These are phyloP conservation scores for Galeopsomyia nigrocyanea DNA, from an alignment of 2,888 invertebrate genomes.

Conservation along the genomic window DNA sequence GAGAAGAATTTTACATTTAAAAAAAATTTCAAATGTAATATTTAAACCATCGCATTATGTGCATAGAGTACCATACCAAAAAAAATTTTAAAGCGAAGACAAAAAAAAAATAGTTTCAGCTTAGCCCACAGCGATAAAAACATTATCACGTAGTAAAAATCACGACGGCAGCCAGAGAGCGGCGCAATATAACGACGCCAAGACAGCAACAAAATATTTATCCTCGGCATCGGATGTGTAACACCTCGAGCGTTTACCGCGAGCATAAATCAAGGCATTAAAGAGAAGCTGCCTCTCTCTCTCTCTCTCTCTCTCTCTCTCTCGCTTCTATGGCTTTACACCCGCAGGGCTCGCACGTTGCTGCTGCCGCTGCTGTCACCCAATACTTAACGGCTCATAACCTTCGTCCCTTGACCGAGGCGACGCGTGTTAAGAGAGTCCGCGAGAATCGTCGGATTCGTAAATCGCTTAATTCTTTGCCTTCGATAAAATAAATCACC, in stretches of 20 bases:
- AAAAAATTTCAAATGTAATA: too few relatives aligned
- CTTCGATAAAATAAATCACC: constrained; percentile 65
- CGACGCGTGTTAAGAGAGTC: constrained; percentile 24
- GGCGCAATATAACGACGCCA: background rate
- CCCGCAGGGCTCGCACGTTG: background rate
- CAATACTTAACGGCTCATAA: constrained; percentile 51
- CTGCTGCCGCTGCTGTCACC: constrained; percentile 48
- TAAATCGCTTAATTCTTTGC: constrained; percentile 59
- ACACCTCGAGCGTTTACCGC: background rate
- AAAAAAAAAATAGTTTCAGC: too few relatives aligned
- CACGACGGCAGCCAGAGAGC: too few relatives aligned
- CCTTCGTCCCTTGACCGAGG: constrained; percentile 35
- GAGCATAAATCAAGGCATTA: constrained; percentile 42
- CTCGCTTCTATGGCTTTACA: constrained; percentile 5
- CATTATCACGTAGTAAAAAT: too few relatives aligned
- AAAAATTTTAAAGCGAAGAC: too few relatives aligned
- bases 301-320: background rate
- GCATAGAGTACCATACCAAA: too few relatives aligned
- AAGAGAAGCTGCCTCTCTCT: constrained; percentile 25
- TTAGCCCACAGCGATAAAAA: too few relatives aligned
- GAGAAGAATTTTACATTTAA: too few relatives aligned
- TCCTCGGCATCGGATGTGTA: background rate
- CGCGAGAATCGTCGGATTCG: constrained; percentile 48
- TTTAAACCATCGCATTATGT: too few relatives aligned
- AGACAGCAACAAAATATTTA: constrained; percentile 25